Evolutionary conservation across 1,140 invertebrate species (phyloP), one percentile per base, ranked within the genome.

Genomic region (Musca vetustissima): DNA sequence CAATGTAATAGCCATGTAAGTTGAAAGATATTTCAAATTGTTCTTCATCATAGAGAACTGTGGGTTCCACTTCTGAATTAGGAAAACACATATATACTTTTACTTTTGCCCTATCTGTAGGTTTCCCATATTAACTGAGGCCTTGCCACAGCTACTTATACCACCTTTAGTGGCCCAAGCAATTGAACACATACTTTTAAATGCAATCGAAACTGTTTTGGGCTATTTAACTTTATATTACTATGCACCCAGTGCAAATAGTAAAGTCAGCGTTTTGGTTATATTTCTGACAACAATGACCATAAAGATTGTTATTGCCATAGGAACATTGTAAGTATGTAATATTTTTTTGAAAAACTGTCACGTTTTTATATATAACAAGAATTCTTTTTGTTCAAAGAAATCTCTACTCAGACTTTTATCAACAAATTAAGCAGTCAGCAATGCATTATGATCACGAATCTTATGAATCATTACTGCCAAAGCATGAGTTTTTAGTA

Each of bases 1-100:
- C 1, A 74, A 76, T 25, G 69, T 80, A 17, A 71, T 81, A 24
- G 78, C 78, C n/a, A 72, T 79, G 79, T 81, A 55, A 76, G 48
- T 22, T 11, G 4, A 2, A 24, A 15, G 43, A 36, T 28, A 28
- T 28, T 67, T 57, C 19, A 32, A 53, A 57, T 43, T 19, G 3
- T 22, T 19, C 66, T 22, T 66, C n/a, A n/a, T n/a, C n/a, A n/a
- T n/a, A n/a, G n/a, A n/a, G n/a, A n/a, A n/a, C n/a, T n/a, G n/a
- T n/a, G n/a, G n/a, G n/a, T n/a, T n/a, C n/a, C n/a, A n/a, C n/a
- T n/a, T n/a, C n/a, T n/a, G n/a, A n/a, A n/a, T n/a, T n/a, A n/a
- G n/a, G n/a, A n/a, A n/a, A n/a, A n/a, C n/a, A n/a, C n/a, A n/a
- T n/a, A n/a, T n/a, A n/a, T n/a, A n/a, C n/a, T n/a, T n/a, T n/a